A percentile compares a stretch with the other conserved stretches of the same genome.
Evolutionary conservation across 2,797 vertebrate genomes (phyloP).

Genomic region (Melopsittacus undulatus): DNA sequence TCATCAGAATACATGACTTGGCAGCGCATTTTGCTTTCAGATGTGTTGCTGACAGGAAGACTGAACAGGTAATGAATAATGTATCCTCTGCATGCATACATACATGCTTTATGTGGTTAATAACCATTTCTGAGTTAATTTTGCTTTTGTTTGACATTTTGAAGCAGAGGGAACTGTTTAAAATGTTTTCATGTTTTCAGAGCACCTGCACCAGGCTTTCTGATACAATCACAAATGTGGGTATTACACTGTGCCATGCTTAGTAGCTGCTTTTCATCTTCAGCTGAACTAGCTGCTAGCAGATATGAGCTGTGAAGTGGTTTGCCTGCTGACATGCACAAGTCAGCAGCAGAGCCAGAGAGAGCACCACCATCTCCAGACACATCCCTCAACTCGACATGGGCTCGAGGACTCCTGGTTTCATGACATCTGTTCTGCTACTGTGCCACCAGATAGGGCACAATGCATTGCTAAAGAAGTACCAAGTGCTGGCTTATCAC

Average conservation of each 20-base stretch:
- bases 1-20: conserved; percentile 42
- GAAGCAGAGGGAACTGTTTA: background rate
- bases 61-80: conserved; percentile 1
- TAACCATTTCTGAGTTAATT: background rate
- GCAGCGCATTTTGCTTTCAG: conserved; percentile 37
- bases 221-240: background rate
- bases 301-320: background rate
- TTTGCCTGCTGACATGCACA: background rate
- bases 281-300: background rate
- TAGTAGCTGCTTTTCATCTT: background rate
- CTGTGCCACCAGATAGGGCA: background rate
- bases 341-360: background rate
- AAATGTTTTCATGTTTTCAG: background rate
- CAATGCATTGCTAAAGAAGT: background rate
- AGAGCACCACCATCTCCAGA: background rate
- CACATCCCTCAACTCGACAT: background rate
- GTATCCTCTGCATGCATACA: background rate
- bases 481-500: background rate
- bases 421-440: background rate
- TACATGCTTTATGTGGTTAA: background rate
- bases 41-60: conserved; percentile 20
- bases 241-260: background rate
- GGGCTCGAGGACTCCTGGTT: background rate
- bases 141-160: background rate
- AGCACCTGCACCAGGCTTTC: background rate